Conservation (phyloP, 2,113 vertebrate genomes). For the Galbula dea region DNA sequence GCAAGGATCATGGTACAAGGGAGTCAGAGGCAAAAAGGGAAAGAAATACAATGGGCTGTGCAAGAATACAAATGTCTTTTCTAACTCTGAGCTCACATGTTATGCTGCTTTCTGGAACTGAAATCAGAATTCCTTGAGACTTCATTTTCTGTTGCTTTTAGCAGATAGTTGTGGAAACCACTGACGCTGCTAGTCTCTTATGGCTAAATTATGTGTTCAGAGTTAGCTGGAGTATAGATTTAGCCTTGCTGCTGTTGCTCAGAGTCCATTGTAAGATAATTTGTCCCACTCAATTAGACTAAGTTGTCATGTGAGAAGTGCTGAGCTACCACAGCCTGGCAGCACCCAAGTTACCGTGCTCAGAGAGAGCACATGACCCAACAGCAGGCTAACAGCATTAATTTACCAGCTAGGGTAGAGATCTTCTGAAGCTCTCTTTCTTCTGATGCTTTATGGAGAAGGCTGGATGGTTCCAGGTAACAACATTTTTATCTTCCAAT, state of each 20-base stretch:
- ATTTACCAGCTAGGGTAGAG: neutral
- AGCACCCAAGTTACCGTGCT: neutral
- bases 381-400: neutral
- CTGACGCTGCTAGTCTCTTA: constrained; percentile 24
- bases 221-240: constrained; percentile 56
- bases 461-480: neutral
- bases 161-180: constrained; percentile 1
- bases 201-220: constrained; percentile 52
- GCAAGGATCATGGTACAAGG: neutral
- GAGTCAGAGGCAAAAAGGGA: neutral
- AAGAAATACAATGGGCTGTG: neutral
- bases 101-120: neutral
- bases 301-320: constrained; percentile 63
- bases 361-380: neutral
- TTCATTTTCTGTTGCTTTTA: constrained; percentile 16
- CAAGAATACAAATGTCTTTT: neutral
- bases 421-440: neutral
- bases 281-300: constrained; percentile 70
- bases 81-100: neutral
- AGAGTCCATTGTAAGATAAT: constrained; percentile 66
- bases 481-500: fast-evolving
- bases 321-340: constrained; percentile 11
- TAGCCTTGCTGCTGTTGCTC: constrained; percentile 51
- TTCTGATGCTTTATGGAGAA: fast-evolving
- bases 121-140: neutral